Base-by-base conservation (phyloP, 2,888 invertebrate species). In the Agelastica alni region DNA sequence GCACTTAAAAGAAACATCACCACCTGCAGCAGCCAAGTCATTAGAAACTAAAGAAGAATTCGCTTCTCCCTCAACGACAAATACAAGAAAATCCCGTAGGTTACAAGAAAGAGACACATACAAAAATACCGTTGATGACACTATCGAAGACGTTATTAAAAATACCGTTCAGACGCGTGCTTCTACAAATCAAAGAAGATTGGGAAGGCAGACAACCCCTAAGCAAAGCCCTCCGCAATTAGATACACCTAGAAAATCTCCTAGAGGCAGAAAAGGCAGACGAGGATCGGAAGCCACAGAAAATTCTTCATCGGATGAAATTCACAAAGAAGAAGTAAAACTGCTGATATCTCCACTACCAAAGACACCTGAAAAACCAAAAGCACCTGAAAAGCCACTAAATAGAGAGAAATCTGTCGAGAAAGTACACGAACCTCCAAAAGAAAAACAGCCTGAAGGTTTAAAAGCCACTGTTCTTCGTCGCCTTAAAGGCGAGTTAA, bases 111-210 rank as follows among this genome's bases (percentile, higher is more conserved):
- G 87, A 69, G 90, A 89, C 68, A 85, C 84, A 42, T 84, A 84
- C 60, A 81, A 89, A 54, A 89, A 83, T 56, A 88, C 90, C 1
- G 85, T 92, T 6, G 95, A 96, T 71, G 93, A 93, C 66, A 85
- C 91, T 9, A 93, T 94, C 60, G 95, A 96, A 63, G 93, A 95
- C 69, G 93, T 93, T 0, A 86, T 93, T 1, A 86, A 91, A 62
- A 88, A 89, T 54, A 78, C 83, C 0, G 69, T 75, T 10, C 73
- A 80, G 63, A 78, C 80, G 13, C 73, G 75, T 43, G 79, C 69
- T 46, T 74, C 68, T 39, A 74, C 70, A 69, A 75, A 75, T 48
- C 82, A 82, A 56, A 79, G 84, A 58, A 77, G 83, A 64, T 81
- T 83, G 3, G 78, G 82, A 1, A 78, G 84, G 51, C 85, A 85